phyloP scores from a whole-genome alignment of 2,113 vertebrate genomes.

The Hemichromis elongatus region DNA sequence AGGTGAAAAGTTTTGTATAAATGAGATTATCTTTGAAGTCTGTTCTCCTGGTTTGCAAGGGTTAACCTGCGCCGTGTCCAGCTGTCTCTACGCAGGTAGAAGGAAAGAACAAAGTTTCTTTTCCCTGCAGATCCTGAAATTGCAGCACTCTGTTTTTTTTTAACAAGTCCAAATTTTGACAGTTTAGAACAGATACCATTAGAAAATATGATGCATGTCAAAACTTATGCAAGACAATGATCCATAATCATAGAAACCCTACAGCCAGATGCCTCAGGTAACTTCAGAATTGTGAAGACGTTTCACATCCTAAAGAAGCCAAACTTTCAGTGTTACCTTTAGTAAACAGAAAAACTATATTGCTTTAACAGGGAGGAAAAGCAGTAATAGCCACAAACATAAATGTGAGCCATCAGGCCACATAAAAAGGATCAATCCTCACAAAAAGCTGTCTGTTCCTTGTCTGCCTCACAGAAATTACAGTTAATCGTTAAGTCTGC shows the following conservation, averaged over 20 bases:
- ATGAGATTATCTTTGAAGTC: slow-evolving; percentile 56
- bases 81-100: background rate
- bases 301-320: background rate
- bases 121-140: background rate
- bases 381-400: background rate
- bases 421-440: background rate
- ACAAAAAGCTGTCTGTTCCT: background rate
- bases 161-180: background rate
- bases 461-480: background rate
- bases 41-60: slow-evolving; percentile 22
- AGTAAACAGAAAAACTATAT: background rate
- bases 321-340: background rate
- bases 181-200: background rate
- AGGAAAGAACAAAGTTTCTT: background rate
- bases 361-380: background rate
- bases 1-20: slow-evolving; percentile 39
- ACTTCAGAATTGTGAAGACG: background rate
- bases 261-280: background rate
- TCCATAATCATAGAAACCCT: background rate
- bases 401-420: background rate
- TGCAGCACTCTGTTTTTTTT: background rate
- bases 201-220: background rate
- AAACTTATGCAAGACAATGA: background rate
- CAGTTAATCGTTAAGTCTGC: background rate
- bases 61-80: background rate